phyloP scores from a whole-genome alignment of 2,797 vertebrate genomes.

The Ceryle rudis region DNA sequence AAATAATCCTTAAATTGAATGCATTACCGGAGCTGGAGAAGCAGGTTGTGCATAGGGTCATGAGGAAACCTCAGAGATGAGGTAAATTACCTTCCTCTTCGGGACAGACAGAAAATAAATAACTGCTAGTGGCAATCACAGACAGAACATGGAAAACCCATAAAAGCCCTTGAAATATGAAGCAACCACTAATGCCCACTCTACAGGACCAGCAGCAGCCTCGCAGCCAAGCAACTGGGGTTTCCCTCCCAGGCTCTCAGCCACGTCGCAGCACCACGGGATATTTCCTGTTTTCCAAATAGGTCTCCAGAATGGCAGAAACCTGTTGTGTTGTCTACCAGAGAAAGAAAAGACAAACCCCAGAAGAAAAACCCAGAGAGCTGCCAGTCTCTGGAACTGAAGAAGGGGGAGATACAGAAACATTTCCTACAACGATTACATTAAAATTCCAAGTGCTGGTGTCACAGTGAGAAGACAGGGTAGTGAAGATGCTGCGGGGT shows the following conservation, averaged over 20 bases:
- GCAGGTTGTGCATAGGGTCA: background rate
- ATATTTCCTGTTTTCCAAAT: background rate
- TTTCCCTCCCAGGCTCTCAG: background rate
- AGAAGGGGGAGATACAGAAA: background rate
- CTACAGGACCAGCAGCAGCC: background rate
- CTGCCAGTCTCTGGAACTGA: background rate
- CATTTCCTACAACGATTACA: background rate
- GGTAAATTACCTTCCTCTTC: background rate
- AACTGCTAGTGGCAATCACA: background rate
- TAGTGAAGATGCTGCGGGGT: background rate
- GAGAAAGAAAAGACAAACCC: conserved; percentile 9
- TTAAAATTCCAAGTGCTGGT: background rate
- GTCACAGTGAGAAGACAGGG: background rate
- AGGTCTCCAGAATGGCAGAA: background rate
- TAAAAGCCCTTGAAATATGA: background rate
- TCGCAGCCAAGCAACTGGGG: background rate
- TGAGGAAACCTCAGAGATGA: background rate
- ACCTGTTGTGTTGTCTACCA: background rate
- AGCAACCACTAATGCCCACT: background rate
- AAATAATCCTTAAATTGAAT: background rate
- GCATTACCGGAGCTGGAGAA: background rate
- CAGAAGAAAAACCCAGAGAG: background rate
- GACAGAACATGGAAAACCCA: background rate
- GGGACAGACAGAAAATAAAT: background rate
- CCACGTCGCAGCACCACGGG: background rate